A percentile compares a stretch with the other conserved stretches of the same genome.
These are phyloP conservation scores for Echiichthys vipera DNA, from an alignment of 2,797 vertebrate species.

Conservation along the genomic window DNA sequence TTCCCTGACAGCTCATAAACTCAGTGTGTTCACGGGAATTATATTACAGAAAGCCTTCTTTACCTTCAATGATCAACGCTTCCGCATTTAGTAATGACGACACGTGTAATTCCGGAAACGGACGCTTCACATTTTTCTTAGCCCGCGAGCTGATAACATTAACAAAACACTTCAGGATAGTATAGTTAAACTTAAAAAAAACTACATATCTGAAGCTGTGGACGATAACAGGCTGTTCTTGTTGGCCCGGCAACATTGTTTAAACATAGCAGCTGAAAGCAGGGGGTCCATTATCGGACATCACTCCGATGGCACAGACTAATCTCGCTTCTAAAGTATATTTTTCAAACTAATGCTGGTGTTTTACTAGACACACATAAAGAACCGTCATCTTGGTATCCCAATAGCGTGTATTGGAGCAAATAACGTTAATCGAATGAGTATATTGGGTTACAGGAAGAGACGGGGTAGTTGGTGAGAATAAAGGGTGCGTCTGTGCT, in stretches of 20 bases:
- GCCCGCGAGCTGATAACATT: background rate
- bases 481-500: background rate
- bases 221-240: background rate
- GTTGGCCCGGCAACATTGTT: background rate
- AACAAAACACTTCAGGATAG: rapidly evolving
- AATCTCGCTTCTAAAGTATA: rapidly evolving
- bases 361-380: too few relatives aligned
- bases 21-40: background rate
- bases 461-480: background rate
- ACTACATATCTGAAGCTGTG: background rate
- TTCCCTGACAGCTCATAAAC: background rate
- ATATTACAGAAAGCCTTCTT: background rate
- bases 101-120: slow-evolving; percentile 48
- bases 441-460: background rate
- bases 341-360: background rate
- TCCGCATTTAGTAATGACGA: slow-evolving; percentile 65
- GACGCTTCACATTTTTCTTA: background rate
- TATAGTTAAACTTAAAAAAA: rapidly evolving
- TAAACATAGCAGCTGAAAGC: background rate
- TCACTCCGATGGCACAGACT: rapidly evolving
- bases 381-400: rapidly evolving
- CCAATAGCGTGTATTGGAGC: rapidly evolving
- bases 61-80: background rate
- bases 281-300: slow-evolving; percentile 53
- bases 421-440: background rate